phyloP scores from a whole-genome alignment of 2,113 vertebrate genomes.

The Probosciger aterrimus region DNA sequence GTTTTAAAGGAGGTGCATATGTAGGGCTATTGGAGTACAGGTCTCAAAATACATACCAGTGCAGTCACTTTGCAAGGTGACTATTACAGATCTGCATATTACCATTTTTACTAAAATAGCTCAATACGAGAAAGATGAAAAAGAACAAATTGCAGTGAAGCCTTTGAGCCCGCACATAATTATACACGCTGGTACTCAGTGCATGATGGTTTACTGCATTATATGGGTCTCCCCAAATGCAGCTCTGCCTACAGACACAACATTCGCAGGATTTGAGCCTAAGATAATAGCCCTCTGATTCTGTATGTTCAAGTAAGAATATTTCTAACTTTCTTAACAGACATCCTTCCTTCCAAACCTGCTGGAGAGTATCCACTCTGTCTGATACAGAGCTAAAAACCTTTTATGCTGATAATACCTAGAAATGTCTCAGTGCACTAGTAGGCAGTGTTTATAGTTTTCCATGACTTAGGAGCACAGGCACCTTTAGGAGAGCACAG shows the following conservation, averaged over 20 bases:
- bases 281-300: background rate
- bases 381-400: background rate
- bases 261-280: background rate
- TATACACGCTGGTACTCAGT: background rate
- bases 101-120: background rate
- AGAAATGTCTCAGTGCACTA: background rate
- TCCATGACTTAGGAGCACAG: background rate
- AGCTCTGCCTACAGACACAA: background rate
- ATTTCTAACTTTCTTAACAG: background rate
- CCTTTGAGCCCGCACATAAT: background rate
- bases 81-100: background rate
- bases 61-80: background rate
- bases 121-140: background rate
- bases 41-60: background rate
- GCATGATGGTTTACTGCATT: background rate
- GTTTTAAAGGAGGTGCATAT: background rate
- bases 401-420: background rate
- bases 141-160: background rate
- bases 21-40: background rate
- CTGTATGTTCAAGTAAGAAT: background rate
- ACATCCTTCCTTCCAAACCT: background rate
- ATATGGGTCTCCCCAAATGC: background rate
- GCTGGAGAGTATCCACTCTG: background rate
- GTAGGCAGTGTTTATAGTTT: background rate
- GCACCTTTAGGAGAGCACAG: background rate